A percentile compares a stretch with the other conserved stretches of the same genome.
These are phyloP conservation scores for Loriculus beryllinus DNA, from an alignment of 2,797 vertebrate species.

Conservation along the genomic window DNA sequence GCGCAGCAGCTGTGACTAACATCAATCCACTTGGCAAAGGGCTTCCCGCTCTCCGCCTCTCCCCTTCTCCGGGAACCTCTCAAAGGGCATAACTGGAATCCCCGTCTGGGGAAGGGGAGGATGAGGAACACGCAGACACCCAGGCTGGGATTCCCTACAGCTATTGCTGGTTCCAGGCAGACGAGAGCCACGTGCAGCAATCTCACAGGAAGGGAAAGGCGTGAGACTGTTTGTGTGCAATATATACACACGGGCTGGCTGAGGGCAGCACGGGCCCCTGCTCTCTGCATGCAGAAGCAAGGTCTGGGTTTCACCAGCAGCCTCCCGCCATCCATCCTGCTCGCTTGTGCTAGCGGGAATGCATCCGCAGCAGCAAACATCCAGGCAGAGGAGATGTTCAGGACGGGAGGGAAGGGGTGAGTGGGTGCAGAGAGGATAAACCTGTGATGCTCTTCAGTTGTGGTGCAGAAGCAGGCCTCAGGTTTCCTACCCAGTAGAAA, in stretches of 20 bases:
- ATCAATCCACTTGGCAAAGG: not conserved
- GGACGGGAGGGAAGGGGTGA: not conserved
- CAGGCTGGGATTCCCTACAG: slow-evolving; percentile 4
- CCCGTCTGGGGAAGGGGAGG: not conserved
- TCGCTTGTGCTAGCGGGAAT: not conserved
- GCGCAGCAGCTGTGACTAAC: not conserved
- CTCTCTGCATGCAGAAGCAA: not conserved
- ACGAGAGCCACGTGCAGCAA: not conserved
- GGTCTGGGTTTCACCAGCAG: not conserved
- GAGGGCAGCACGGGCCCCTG: not conserved
- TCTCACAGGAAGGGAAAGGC: slow-evolving; percentile 16
- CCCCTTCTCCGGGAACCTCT: not conserved
- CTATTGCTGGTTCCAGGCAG: not conserved
- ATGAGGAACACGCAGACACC: not conserved
- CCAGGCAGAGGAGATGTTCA: slow-evolving; percentile 11
- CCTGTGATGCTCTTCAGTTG: not conserved
- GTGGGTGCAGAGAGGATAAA: not conserved
- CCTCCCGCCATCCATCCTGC: not conserved
- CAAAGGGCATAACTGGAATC: not conserved
- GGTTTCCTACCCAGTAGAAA: not conserved
- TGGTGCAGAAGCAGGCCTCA: not conserved
- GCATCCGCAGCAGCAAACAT: not conserved
- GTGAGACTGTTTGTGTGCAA: slow-evolving; percentile 23
- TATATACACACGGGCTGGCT: not conserved
- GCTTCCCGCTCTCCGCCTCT: not conserved